Base-by-base conservation (phyloP, 2,888 invertebrate species). In the Agrenia bidenticulata region DNA sequence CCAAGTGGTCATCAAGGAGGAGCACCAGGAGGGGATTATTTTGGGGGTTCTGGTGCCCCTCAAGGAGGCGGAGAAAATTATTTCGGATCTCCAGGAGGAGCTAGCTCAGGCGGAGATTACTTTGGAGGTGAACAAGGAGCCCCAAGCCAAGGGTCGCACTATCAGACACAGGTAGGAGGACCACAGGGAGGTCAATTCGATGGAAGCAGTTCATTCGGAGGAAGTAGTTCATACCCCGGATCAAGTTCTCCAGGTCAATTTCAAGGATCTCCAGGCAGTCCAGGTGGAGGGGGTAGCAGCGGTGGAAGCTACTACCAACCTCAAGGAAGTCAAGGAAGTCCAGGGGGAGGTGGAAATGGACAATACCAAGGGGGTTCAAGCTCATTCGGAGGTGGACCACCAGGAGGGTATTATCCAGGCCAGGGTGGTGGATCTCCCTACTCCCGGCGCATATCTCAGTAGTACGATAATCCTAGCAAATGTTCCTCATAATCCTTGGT, bases 1-100 rank as follows among this genome's bases (percentile, higher is more conserved):
- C 55, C 21, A 26, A 32, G 55, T 17, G 27, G 24, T 55, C 62
- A 54, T 26, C 55, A 54, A 55, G 55, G 55, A 51, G 50, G 42
- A 19, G 42, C 62, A 23, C 55, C 21, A 26, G 19, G 55, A 2
- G 27, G 24, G 7, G 54, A 54, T 26, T 42, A 54, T 41, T 39
- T 41, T 19, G 50, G 55, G 9, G 27, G 32, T 7, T 5, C 23
- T 24, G 27, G 32, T 27, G 27, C 55, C 15, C 55, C 55, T 13
- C 45, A 45, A 45, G 55, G 55, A 55, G 45, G 45, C 15, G 45
- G 45, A 17, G 45, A 45, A 45, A 55, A 27, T 55, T 55, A 26
- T 27, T 55, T 27, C 37, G 55, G 55, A 13, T 19, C 23, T 11
- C 24, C 24, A 4, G 55, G 55, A 32, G 27, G 32, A 2, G 32